Conservation (phyloP, 2,888 invertebrate genomes). For the Lissocephala sabroskyi region DNA sequence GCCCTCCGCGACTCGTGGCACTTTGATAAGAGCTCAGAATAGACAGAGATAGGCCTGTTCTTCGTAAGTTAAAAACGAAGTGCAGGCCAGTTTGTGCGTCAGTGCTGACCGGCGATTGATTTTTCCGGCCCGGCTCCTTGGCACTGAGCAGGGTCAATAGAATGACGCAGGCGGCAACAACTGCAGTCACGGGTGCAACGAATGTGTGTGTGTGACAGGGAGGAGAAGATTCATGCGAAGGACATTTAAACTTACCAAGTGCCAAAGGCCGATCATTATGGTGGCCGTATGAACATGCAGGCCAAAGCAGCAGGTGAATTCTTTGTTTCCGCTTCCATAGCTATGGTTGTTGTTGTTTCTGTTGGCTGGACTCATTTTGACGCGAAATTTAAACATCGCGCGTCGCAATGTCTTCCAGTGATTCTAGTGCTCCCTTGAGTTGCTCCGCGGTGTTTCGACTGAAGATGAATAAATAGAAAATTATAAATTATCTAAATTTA, state of each 20-base stretch:
- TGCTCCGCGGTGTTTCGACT: conserved; percentile 16
- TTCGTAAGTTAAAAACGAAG: too few relatives aligned
- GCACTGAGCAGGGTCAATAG: conserved; percentile 54
- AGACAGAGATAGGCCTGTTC: too few relatives aligned
- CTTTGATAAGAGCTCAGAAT: too few relatives aligned
- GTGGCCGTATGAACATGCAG: conserved; percentile 89
- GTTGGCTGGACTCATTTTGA: conserved; percentile 73
- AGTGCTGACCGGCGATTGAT: conserved; percentile 36
- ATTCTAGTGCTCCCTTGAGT: conserved; percentile 11
- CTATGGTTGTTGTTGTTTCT: conserved; percentile 19
- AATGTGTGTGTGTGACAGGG: conserved; percentile 11
- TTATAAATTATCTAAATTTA: too few relatives aligned
- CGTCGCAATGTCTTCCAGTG: too few relatives aligned
- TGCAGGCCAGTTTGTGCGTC: conserved; percentile 15
- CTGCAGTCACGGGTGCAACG: too few relatives aligned
- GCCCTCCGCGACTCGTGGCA: too few relatives aligned
- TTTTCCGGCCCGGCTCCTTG: conserved; percentile 38
- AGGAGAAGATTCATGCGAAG: too few relatives aligned
- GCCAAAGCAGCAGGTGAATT: conserved; percentile 87
- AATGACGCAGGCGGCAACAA: conserved; percentile 10
- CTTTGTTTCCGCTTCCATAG: conserved; percentile 73
- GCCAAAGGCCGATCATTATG: conserved; percentile 86
- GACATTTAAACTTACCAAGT: conserved; percentile 81
- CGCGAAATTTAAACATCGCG: conserved; percentile 71
- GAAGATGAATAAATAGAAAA: conserved; percentile 11